Conservation (phyloP, 2,113 vertebrate species). For the Podocnemis expansa region DNA sequence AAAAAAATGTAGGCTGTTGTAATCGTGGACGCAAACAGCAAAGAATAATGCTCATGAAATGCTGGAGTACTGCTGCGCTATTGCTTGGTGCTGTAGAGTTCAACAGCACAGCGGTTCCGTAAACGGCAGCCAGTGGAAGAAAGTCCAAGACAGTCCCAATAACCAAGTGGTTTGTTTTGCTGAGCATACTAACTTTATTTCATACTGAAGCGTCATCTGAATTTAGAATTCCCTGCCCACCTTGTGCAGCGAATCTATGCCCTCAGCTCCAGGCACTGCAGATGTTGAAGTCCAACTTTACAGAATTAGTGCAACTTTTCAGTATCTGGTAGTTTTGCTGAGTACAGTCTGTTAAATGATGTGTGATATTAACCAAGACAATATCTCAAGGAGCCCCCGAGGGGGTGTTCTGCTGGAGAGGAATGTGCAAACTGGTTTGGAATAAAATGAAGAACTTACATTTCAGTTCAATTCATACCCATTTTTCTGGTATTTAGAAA, state of each 20-base stretch:
- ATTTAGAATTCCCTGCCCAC: not conserved
- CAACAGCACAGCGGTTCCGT: not conserved
- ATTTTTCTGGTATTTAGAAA: not conserved
- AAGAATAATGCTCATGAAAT: accelerated
- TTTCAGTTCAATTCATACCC: not conserved
- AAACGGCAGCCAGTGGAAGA: not conserved
- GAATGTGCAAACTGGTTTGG: not conserved
- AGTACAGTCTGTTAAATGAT: not conserved
- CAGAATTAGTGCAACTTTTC: constrained; percentile 13
- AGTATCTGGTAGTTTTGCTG: not conserved
- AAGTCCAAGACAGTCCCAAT: not conserved
- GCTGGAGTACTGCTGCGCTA: not conserved
- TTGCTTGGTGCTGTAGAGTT: not conserved
- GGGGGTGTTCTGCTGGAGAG: not conserved
- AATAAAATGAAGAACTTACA: not conserved
- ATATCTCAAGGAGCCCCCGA: not conserved
- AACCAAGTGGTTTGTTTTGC: not conserved
- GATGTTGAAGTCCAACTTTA: not conserved
- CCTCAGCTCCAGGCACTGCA: not conserved
- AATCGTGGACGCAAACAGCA: not conserved
- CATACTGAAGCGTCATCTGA: accelerated
- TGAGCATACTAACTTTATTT: not conserved
- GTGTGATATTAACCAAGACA: not conserved
- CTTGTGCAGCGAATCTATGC: not conserved
- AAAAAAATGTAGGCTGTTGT: not conserved